Percentiles rank a stretch among this genome's conserved stretches.
phyloP scores from a whole-genome alignment of 1,140 invertebrate genomes.

The Zophobas morio region DNA sequence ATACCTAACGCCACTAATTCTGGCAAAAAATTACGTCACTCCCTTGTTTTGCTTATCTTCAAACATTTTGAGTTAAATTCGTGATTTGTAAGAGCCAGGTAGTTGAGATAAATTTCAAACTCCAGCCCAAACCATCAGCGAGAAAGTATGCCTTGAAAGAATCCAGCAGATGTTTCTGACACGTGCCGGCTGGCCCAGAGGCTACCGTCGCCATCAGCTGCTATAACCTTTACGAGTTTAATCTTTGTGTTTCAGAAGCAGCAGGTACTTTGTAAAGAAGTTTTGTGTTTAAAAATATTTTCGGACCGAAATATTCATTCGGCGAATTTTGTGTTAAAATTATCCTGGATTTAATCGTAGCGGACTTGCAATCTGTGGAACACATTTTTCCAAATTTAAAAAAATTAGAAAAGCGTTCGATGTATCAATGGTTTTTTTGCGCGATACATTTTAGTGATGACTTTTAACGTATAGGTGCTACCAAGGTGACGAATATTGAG shows the following conservation, averaged over 20 bases:
- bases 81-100: not conserved
- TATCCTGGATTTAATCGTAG: too few species aligned
- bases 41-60: not conserved
- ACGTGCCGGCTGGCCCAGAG: conserved; percentile 36
- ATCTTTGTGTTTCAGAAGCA: conserved; percentile 13
- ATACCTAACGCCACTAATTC: too few species aligned
- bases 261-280: conserved; percentile 6
- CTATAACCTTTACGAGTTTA: not conserved
- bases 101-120: conserved; percentile 23
- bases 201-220: conserved; percentile 18
- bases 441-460: too few species aligned
- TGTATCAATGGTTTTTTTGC: too few species aligned
- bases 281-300: not conserved
- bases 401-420: too few species aligned
- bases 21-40: not conserved
- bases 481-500: too few species aligned
- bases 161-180: conserved; percentile 39
- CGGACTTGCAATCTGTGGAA: too few species aligned
- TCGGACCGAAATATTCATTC: not conserved
- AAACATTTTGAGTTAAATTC: not conserved
- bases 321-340: too few species aligned
- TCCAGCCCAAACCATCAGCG: conserved; percentile 3
- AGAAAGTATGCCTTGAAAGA: not conserved
- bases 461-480: too few species aligned
- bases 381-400: too few species aligned